phyloP scores from a whole-genome alignment of 2,888 invertebrate genomes.

The Mellilla xanthometata region DNA sequence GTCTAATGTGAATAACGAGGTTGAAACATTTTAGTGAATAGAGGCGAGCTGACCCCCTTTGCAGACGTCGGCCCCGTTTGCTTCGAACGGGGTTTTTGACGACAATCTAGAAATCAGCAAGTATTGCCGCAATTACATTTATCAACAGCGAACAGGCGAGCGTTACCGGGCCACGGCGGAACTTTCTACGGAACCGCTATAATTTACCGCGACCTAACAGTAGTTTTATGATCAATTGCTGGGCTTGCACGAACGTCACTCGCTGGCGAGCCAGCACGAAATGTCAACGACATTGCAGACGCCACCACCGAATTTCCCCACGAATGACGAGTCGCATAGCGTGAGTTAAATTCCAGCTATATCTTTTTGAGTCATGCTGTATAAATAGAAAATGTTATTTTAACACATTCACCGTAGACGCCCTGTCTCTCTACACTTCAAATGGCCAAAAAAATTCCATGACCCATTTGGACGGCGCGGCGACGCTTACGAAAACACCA shows the following conservation, averaged over 20 bases:
- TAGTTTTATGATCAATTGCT: constrained; percentile 43
- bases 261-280: constrained; percentile 52
- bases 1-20: constrained; percentile 71
- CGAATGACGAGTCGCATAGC: constrained; percentile 69
- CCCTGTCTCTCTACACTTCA: constrained; percentile 47
- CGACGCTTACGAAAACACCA: constrained; percentile 62
- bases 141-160: constrained; percentile 40
- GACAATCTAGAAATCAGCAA: constrained; percentile 43
- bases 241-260: constrained; percentile 29
- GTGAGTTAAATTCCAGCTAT: constrained; percentile 53
- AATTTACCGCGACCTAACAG: constrained; percentile 33
- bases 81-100: constrained; percentile 49
- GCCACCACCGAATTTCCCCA: constrained; percentile 62
- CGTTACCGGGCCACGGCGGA: constrained; percentile 34
- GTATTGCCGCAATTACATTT: constrained; percentile 41
- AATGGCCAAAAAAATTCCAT: constrained; percentile 57
- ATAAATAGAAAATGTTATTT: constrained; percentile 57
- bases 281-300: constrained; percentile 73
- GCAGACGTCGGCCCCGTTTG: constrained; percentile 52
- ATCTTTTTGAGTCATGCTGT: constrained; percentile 53
- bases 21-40: constrained; percentile 68
- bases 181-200: constrained; percentile 40
- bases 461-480: constrained; percentile 64
- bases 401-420: constrained; percentile 53
- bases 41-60: constrained; percentile 59